These are phyloP conservation scores for honey bee (Apis mellifera) DNA, from an alignment of 1,140 invertebrate genomes.

Conservation along the genomic window Amel_HAv3.1 CM009936.2:12358001-12358500, in stretches of 20 bases:
- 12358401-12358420: not conserved
- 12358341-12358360: not conserved
- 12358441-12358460: not conserved
- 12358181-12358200: constrained; percentile 1
- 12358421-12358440: not conserved
- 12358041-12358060: too few species aligned
- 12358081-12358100: too few species aligned
- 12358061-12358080: too few species aligned
- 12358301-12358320: not conserved
- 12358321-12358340: constrained; percentile 10
- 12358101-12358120: too few species aligned
- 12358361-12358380: not conserved
- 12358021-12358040: too few species aligned
- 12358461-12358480: not conserved
- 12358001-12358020: too few species aligned
- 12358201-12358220: constrained; percentile 3
- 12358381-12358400: not conserved
- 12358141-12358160: not conserved
- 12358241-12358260: constrained; percentile 7
- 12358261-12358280: not conserved
- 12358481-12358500: not conserved
- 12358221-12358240: too few species aligned
- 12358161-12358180: not conserved
- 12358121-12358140: not conserved
- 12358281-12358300: not conserved